Evolutionary conservation across 2,888 invertebrate genomes (phyloP), one percentile per base, ranked within the genome.

Genomic region (Cheilosia variabilis): DNA sequence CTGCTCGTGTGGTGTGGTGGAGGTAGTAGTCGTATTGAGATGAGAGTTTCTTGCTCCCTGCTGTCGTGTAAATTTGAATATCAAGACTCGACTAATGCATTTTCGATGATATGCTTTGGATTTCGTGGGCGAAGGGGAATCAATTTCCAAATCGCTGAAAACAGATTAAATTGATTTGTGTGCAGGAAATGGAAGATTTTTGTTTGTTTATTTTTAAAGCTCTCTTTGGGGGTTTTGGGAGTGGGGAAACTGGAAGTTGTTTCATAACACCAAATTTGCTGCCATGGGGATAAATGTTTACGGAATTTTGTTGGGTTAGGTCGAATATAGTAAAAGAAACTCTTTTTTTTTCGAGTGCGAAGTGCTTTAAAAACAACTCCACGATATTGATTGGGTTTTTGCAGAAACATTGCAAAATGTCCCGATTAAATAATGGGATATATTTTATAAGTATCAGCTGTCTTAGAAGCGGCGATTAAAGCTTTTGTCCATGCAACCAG

Each of bases 111-210:
- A 55, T 55, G 27, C 13, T 75, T 47, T 24, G 3, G 65, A 10
- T 34, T n/a, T 9, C 9, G 31, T 9, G 37, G 37, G 37, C 13
- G 37, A 37, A 4, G 13, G 37, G 13, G 50, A 52, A 41, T 24
- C n/a, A 65, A 79, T 72, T 79, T 72, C 58, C 31, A 69, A 69
- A 78, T n/a, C 19, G n/a, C 50, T 52, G n/a, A 31, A 72, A 66
- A 72, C 65, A 58, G 45, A 79, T 79, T 60, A 72, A 79, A 66
- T 65, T 72, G 31, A 65, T 79, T 79, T 65, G 50, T 66, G 19
- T 45, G 17, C 4, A 37, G 50, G 27, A 45, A 53, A 60, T 13
- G 34, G 50, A 53, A 13, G 15, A 43, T 27, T 31, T 31, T 22
- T 15, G 37, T 19, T 79, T 24, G 27, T 43, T 69, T 69, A 17